These are phyloP conservation scores for Seriola quinqueradiata DNA, from an alignment of 2,113 vertebrate genomes.

Conservation along the genomic window DNA sequence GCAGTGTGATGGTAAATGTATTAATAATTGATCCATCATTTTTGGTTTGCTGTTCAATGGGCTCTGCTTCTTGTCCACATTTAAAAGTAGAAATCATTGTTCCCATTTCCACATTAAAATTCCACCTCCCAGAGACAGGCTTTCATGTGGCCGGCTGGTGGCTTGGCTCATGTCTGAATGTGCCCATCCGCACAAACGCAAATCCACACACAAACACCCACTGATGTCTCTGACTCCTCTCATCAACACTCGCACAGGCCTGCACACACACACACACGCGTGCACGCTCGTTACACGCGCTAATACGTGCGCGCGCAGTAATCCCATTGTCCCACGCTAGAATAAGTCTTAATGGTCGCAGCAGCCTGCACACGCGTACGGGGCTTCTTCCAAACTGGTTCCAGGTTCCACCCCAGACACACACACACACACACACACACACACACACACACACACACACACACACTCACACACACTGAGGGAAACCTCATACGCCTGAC, in stretches of 20 bases:
- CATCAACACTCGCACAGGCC: constrained; percentile 28
- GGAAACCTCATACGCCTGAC: constrained; percentile 50
- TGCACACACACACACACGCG: constrained; percentile 47
- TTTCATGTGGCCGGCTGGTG: constrained; percentile 83
- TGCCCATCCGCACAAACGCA: constrained; percentile 78
- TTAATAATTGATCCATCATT: constrained; percentile 84
- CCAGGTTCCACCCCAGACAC: constrained; percentile 62
- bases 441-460: no score
- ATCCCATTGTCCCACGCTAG: constrained; percentile 50
- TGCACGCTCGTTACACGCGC: constrained; percentile 6
- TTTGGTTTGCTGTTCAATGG: constrained; percentile 73
- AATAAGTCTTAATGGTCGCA: constrained; percentile 41
- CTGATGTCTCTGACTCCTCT: constrained; percentile 52
- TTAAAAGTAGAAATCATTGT: constrained; percentile 85
- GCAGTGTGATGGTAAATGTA: constrained; percentile 72
- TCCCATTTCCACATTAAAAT: constrained; percentile 85
- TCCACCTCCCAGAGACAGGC: constrained; percentile 78
- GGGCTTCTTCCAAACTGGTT: constrained; percentile 54
- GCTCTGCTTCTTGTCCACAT: constrained; percentile 78
- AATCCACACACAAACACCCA: constrained; percentile 65
- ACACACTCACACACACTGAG: neutral
- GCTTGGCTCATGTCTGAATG: constrained; percentile 81
- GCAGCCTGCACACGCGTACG: constrained; percentile 41
- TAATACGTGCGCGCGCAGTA: constrained; percentile 34
- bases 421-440: constrained; percentile 1